Base-by-base conservation (phyloP, 2,888 invertebrate species). In the Cephus rjabovi region DNA sequence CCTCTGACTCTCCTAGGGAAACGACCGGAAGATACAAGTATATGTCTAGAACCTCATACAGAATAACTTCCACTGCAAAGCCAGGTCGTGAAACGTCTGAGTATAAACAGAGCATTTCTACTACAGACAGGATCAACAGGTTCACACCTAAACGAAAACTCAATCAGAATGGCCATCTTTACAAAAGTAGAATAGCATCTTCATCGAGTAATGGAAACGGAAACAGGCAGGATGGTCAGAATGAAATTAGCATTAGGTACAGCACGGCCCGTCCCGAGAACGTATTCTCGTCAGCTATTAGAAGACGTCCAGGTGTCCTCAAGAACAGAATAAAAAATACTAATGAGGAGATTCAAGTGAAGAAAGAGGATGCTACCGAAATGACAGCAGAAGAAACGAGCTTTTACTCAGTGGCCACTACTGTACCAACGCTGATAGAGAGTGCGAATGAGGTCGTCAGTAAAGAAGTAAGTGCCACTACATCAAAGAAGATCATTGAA, bases 321-420 rank as follows among this genome's bases (percentile, higher is more conserved):
- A 90, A 87, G 81, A 85, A 82, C 37, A 79, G 82, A 31, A 73
- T 82, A 85, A 84, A 85, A 79, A 81, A 86, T 79, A 81, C 84
- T 75, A 76, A 78, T 78, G 23, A 81, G 79, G 70, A 85, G 80
- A 80, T 75, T 31, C 79, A 83, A 76, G 79, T 82, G 80, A 85
- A 92, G 92, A 12, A 92, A 92, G 88, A 88, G 90, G 68, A 93
- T 92, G 80, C 92, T 87, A 79, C 93, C 92, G 84, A 95, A 93
- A 88, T 87, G 88, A 76, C 89, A 30, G 86, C 92, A 89, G 84
- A 94, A 91, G 88, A 93, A 91, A 88, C 94, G 92, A 87, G 92
- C 89, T 82, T 94, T 93, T 73, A 94, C 92, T 91, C 94, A 90
- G 78, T 88, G 84, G 93, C 84, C 91, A 35, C 35, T 35, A 92